Evolutionary conservation across 2,888 invertebrate species (phyloP), one percentile per base, ranked within the genome.

Genomic region (Drosophila merina): DNA sequence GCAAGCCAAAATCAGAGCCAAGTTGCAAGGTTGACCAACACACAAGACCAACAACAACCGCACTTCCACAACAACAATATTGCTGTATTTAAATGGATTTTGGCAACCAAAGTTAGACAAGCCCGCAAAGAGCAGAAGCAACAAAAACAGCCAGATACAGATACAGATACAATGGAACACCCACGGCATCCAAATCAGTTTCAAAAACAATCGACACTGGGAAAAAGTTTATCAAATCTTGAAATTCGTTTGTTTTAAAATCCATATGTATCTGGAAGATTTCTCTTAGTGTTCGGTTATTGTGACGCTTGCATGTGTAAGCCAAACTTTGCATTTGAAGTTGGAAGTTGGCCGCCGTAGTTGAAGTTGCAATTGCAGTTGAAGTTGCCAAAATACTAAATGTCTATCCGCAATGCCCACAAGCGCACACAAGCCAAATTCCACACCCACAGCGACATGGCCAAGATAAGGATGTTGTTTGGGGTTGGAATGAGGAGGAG

Each of bases 51-150:
- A 33, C 72, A 69, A 55, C 56, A 48, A n/a, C n/a, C n/a, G 4
- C 33, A 33, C n/a, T 33, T 25, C 14, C 33, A 38, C 63, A 62
- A 60, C 62, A 71, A 63, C 70, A 26, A 55, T 50, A 74, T 70
- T 69, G 66, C 73, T 72, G 76, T 74, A 83, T 83, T 86, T 86
- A 82, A 86, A 86, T 83, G 78, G 80, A 78, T 73, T 86, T 86
- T 82, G 86, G 86, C 83, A 71, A 76, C 64, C 63, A 75, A 76
- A 86, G 72, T 76, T 82, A 49, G 51, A 50, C 58, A 57, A 76
- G 67, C 66, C 76, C 76, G 59, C 75, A 67, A 50, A 71, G 58
- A 59, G 49, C 51, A 47, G 9, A 49, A 60, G n/a, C 26, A 54
- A 30, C 58, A 44, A 51, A 45, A 49, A 47, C 66, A 45, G n/a